Evolutionary conservation across 2,797 vertebrate genomes (phyloP).

Genomic region (Salarias fasciatus): DNA sequence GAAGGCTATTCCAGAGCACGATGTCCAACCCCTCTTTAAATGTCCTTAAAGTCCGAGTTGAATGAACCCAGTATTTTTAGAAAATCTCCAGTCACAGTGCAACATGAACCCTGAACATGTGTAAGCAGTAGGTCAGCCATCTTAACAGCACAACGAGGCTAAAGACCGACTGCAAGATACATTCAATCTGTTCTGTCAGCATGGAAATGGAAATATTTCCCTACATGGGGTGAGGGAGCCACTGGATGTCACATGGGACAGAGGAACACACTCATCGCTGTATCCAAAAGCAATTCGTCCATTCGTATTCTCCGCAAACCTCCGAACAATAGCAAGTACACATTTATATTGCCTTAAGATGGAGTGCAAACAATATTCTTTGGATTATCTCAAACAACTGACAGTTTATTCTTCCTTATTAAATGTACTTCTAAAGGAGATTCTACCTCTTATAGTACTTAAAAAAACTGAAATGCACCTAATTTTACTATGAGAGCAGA

Average conservation of each 20-base stretch:
- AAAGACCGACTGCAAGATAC: slow-evolving; percentile 49
- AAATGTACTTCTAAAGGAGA: slow-evolving; percentile 21
- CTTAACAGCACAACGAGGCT: slow-evolving; percentile 50
- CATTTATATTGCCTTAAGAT: slow-evolving; percentile 48
- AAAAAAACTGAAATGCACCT: slow-evolving; percentile 30
- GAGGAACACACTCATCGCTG: slow-evolving; percentile 9
- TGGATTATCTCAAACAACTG: slow-evolving; percentile 70
- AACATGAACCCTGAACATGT: slow-evolving; percentile 70
- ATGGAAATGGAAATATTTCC: slow-evolving; percentile 29
- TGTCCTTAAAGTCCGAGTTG: slow-evolving; percentile 32
- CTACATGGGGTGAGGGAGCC: slow-evolving; percentile 2
- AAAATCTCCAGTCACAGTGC: slow-evolving; percentile 71
- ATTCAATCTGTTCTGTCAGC: slow-evolving; percentile 53
- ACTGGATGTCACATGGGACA: slow-evolving; percentile 31
- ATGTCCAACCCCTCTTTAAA: slow-evolving; percentile 12
- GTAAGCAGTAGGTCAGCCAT: slow-evolving; percentile 49
- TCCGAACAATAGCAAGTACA: slow-evolving; percentile 42
- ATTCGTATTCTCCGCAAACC: slow-evolving; percentile 34
- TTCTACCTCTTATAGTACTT: slow-evolving; percentile 27
- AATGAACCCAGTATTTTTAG: slow-evolving; percentile 49
- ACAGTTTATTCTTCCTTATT: slow-evolving; percentile 24
- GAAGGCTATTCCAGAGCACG: slow-evolving; percentile 12
- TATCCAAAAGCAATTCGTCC: slow-evolving; percentile 1
- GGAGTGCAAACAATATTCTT: slow-evolving; percentile 76
- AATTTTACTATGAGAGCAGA: slow-evolving; percentile 13